Percentiles rank a stretch among this genome's conserved stretches.
These are phyloP conservation scores for Thamnophis elegans DNA, from an alignment of 2,797 vertebrate species.

Conservation along the genomic window DNA sequence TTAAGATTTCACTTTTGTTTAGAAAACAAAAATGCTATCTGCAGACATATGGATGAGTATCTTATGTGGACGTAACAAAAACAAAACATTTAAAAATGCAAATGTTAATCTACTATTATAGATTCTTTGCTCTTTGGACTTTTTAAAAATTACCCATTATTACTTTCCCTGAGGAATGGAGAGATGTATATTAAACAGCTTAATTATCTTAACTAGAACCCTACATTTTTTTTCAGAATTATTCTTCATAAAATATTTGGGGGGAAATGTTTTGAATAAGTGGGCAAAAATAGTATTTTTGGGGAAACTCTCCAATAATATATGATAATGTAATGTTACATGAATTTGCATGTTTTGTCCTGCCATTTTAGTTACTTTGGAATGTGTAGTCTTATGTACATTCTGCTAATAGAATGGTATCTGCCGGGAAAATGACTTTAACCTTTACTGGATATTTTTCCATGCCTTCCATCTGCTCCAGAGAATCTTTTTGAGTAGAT, in stretches of 20 bases:
- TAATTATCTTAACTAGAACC: not conserved
- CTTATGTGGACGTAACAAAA: not conserved
- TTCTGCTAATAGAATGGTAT: not conserved
- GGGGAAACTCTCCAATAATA: not conserved
- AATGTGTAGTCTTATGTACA: not conserved
- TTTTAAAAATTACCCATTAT: not conserved
- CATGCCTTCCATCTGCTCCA: not conserved
- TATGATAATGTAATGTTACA: not conserved
- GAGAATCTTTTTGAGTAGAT: not conserved
- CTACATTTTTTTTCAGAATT: not conserved
- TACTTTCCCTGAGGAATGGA: not conserved
- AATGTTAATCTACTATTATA: not conserved
- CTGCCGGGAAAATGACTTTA: not conserved
- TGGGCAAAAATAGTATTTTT: not conserved
- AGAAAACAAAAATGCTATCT: not conserved
- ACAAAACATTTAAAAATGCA: not conserved
- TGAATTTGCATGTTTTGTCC: not conserved
- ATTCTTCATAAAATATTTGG: not conserved
- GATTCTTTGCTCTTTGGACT: not conserved
- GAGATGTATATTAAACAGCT: not conserved
- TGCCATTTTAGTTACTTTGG: not conserved
- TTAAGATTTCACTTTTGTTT: not conserved
- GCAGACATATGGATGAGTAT: not conserved
- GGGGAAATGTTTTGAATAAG: not conserved
- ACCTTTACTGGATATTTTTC: not conserved